A percentile compares a stretch with the other conserved stretches of the same genome.
These are phyloP conservation scores for Passerina amoena DNA, from an alignment of 2,113 vertebrate species.

Conservation along the genomic window DNA sequence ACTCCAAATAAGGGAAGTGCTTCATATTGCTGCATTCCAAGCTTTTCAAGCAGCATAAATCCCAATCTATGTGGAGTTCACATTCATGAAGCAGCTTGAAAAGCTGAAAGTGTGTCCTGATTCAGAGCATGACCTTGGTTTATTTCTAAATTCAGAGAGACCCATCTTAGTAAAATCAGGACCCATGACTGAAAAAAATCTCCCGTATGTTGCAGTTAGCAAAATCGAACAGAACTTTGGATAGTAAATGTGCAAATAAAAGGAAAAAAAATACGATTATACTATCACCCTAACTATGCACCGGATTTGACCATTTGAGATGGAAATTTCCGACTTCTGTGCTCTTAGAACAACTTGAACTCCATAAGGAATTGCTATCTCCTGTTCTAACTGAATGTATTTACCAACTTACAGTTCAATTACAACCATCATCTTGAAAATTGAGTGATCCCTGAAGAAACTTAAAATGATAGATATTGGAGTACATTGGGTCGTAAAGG, in stretches of 20 bases:
- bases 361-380: neutral
- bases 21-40: neutral
- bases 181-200: neutral
- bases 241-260: neutral
- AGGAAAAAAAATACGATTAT: neutral
- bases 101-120: neutral
- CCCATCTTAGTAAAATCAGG: neutral
- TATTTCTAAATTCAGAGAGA: neutral
- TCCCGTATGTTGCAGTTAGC: neutral
- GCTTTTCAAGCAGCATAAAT: neutral
- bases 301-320: neutral
- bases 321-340: neutral
- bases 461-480: neutral
- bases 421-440: constrained; percentile 14
- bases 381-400: neutral
- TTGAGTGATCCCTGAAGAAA: constrained; percentile 25
- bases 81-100: neutral
- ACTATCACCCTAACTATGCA: neutral
- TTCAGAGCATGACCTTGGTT: neutral
- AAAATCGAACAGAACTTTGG: neutral
- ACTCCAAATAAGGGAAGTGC: neutral
- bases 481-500: neutral
- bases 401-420: constrained; percentile 5
- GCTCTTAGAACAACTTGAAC: neutral
- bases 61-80: neutral